Evolutionary conservation across 2,888 invertebrate genomes (phyloP), one percentile per base, ranked within the genome.

Genomic region (Drymonia ruficornis): DNA sequence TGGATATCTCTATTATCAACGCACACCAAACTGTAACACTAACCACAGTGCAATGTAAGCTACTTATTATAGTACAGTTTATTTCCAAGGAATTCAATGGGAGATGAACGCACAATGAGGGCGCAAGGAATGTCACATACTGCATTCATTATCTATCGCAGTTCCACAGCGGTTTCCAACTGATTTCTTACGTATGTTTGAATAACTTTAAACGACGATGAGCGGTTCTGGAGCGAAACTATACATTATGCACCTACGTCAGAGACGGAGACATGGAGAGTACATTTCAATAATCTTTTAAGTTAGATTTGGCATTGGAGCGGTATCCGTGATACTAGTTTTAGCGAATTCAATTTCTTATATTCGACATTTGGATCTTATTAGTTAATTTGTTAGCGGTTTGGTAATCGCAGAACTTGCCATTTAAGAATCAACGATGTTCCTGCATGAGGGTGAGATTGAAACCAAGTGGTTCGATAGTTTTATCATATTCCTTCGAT

Each of bases 131-230:
- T 67, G 70, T 59, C 57, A 60, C 56, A 62, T 55, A 65, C 65
- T 61, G 56, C 54, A 61, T 63, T 65, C 56, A 59, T 52, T 56
- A 62, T 60, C 49, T 61, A 65, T 47, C 54, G 57, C 46, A 53
- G 60, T 63, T 61, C 65, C 59, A 63, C 60, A 53, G 5, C 51
- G 61, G 55, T 65, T 55, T 67, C 59, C 42, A 65, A 67, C 51
- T 46, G 56, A 58, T 63, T 64, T 66, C 49, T 68, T 58, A 50
- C 48, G 16, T 60, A 55, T 49, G 50, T 52, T 43, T 64, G 67
- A 62, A 67, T 67, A 67, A 67, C 53, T 67, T 69, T 70, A 58
- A 67, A 67, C 61, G 53, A 53, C 49, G 63, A 59, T 60, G 52
- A 57, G 55, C 49, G 43, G 23, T 55, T 52, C 52, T 53, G 50